Evolutionary conservation across 53 echinoderm and acorn worm species (phyloP), one percentile per base, ranked within the genome.

Genomic region (Mesocentrotus franciscanus): DNA sequence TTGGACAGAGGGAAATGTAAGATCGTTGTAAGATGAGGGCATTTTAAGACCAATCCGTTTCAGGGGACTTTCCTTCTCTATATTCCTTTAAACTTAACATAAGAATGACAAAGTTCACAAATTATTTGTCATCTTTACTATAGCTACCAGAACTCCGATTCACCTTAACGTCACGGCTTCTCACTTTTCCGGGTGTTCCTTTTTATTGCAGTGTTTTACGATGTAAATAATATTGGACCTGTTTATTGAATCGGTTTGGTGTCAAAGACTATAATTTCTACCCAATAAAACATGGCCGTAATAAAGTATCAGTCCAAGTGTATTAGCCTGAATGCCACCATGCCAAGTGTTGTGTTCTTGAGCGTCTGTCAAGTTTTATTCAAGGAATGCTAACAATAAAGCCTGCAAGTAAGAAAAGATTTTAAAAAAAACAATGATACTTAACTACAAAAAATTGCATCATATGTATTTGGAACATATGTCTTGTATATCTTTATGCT

Each of bases 131-230:
- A 49, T 49, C 49, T 49, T 49, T 49, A 49, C 49, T n/a, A n/a
- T n/a, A n/a, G n/a, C n/a, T 49, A 49, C 49, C 49, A 49, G 49
- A 49, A 49, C 3, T 49, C 49, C 3, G 49, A 64, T 64, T 64
- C 64, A 20, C 64, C 20, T 64, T 16, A 64, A 17, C 35, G 35
- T 8, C 39, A 17, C 11, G 39, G 8, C 4, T 39, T 79, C 79
- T 79, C 79, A 79, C 79, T 79, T 79, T 79, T n/a, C 79, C 39
- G 79, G 79, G 79, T 79, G 79, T 79, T 79, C 79, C 72, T 20
- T 36, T 79, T 79, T 79, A 79, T 79, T 35, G 79, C 79, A 35
- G 79, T 15, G 79, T 79, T 79, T 79, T 79, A 79, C 79, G 79
- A 79, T 79, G 79, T 79, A 79, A 79, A 79, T 79, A 79, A 79